These are phyloP conservation scores for Carcharodon carcharias DNA, from an alignment of 2,797 vertebrate species.

Conservation along the genomic window DNA sequence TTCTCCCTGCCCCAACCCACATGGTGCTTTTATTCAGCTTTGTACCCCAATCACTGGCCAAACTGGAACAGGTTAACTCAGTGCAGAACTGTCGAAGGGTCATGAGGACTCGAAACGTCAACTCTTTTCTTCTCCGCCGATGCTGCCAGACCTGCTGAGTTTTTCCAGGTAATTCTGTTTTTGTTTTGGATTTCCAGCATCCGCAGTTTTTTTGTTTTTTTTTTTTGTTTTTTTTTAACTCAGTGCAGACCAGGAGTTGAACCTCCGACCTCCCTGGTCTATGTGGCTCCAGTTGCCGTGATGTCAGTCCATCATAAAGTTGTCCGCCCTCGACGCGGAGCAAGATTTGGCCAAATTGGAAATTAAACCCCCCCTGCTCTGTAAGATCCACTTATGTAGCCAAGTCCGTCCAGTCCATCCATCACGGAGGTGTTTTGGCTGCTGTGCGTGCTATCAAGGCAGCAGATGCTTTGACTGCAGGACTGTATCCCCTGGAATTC, in stretches of 20 bases:
- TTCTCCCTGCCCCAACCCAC: background rate
- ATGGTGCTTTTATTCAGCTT: background rate
- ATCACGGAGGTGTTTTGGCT: background rate
- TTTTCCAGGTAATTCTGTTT: too few species aligned
- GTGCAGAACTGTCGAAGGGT: too few species aligned
- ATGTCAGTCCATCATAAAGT: background rate
- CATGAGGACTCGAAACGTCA: too few species aligned
- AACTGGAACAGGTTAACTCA: background rate
- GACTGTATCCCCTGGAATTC: background rate
- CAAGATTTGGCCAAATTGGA: background rate
- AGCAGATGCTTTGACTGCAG: slow-evolving; percentile 4
- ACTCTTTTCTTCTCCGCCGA: too few species aligned
- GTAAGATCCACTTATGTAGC: background rate
- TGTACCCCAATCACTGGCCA: background rate
- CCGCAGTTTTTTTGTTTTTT: too few species aligned
- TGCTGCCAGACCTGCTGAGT: too few species aligned
- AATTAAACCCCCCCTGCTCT: background rate
- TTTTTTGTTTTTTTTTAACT: too few species aligned
- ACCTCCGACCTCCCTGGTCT: background rate
- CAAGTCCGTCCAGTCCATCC: background rate
- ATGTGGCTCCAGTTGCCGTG: background rate
- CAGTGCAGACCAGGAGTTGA: background rate
- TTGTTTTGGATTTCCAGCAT: too few species aligned
- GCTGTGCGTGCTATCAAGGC: background rate
- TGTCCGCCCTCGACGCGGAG: background rate